These are phyloP conservation scores for Ophioderma brevispina DNA, from an alignment of 35 echinoderm and acorn worm species.

Conservation along the genomic window DNA sequence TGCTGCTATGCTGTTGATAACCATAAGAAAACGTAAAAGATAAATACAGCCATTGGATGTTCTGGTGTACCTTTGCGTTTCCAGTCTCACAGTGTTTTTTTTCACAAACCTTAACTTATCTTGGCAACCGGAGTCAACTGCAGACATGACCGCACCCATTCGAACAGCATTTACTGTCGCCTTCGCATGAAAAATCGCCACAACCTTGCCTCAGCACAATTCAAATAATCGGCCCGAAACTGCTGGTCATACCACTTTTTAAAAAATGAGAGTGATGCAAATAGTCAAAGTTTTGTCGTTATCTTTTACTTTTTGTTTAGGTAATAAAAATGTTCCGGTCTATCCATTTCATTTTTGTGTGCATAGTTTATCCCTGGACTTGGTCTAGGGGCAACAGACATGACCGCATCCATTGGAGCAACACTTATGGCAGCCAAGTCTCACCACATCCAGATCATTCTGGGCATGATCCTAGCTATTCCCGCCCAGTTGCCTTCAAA, in stretches of 20 bases:
- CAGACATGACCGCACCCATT: slow-evolving; percentile 74
- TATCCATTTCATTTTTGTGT: too few species aligned
- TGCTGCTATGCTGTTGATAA: too few species aligned
- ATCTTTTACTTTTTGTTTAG: too few species aligned
- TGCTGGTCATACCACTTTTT: slow-evolving; percentile 47
- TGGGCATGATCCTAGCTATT: neutral
- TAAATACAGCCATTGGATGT: too few species aligned
- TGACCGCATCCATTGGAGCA: slow-evolving; percentile 30
- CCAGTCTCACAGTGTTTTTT: too few species aligned
- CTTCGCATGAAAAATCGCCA: slow-evolving; percentile 34
- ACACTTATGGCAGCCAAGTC: neutral
- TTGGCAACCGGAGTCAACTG: slow-evolving; percentile 33
- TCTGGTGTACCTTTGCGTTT: too few species aligned
- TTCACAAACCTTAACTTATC: too few species aligned
- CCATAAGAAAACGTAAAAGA: too few species aligned
- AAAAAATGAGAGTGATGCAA: too few species aligned
- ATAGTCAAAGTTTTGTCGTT: too few species aligned
- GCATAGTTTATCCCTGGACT: neutral
- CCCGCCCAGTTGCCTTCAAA: neutral
- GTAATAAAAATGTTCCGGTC: too few species aligned
- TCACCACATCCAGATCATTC: neutral
- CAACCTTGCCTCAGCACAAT: slow-evolving; percentile 45
- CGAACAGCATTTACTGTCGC: slow-evolving; percentile 58
- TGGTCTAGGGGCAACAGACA: slow-evolving; percentile 7
- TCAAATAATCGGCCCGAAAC: neutral